phyloP scores from a whole-genome alignment of 2,888 invertebrate species.

The Brenthis ino region DNA sequence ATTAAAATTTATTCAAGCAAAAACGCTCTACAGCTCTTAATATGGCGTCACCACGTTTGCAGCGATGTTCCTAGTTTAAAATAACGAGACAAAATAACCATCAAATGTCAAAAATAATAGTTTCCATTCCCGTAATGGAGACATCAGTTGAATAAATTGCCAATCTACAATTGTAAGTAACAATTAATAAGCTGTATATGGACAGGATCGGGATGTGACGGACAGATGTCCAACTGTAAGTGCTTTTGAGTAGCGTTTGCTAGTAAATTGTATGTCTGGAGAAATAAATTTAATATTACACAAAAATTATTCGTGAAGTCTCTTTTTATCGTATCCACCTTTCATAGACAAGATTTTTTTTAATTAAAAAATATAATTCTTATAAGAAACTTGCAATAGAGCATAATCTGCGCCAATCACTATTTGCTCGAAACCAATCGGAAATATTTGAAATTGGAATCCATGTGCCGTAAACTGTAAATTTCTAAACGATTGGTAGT shows the following conservation, averaged over 20 bases:
- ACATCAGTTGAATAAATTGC: slow-evolving; percentile 66
- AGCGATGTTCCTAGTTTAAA: slow-evolving; percentile 24
- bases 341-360: background rate
- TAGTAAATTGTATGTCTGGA: slow-evolving; percentile 26
- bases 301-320: slow-evolving; percentile 9
- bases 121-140: slow-evolving; percentile 51
- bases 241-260: slow-evolving; percentile 22
- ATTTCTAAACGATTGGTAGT: slow-evolving; percentile 25
- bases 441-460: slow-evolving; percentile 34
- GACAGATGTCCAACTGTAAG: slow-evolving; percentile 49
- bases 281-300: slow-evolving; percentile 17
- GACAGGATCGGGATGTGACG: slow-evolving; percentile 53
- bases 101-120: slow-evolving; percentile 59
- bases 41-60: slow-evolving; percentile 27
- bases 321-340: background rate
- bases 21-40: slow-evolving; percentile 23
- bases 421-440: slow-evolving; percentile 12
- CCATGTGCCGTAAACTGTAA: slow-evolving; percentile 25
- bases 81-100: slow-evolving; percentile 35
- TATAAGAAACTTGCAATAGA: slow-evolving; percentile 21
- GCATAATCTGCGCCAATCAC: slow-evolving; percentile 27
- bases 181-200: slow-evolving; percentile 69
- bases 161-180: slow-evolving; percentile 71
- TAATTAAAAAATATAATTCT: slow-evolving; percentile 41
- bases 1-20: slow-evolving; percentile 26